Evolutionary conservation across 2,113 vertebrate genomes (phyloP), one percentile per base, ranked within the genome.

Genomic region (Podarcis raffonei): DNA sequence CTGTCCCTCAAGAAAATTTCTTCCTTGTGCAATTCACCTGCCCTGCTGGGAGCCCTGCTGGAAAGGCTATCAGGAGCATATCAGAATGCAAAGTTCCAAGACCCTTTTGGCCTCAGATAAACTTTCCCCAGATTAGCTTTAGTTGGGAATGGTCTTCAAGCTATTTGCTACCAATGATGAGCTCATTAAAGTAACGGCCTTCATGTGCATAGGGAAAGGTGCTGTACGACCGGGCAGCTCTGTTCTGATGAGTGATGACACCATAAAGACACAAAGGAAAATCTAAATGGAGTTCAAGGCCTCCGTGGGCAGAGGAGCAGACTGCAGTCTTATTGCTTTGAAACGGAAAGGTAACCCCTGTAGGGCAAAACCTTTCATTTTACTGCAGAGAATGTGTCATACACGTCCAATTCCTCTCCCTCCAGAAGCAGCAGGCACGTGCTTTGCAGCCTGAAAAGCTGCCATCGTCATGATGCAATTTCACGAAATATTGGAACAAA

Each of bases 21-120:
- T 35, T 72, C 81, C 5, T 76, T 79, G 3, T 23, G 3, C 25
- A 9, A 20, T 42, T 86, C 9, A 39, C 79, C 48, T 16, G 7
- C 20, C 13, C 1, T 18, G 30, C 57, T 57, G 74, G 22, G 74
- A 77, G 72, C 69, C 30, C 76, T 37, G 6, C 62, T 48, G 32
- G 1, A 20, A n/a, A 66, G 0, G 0, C 30, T 0, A 39, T 48
- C 74, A 9, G 42, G 68, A 74, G 48, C 30, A 59, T 37, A 27
- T 65, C 30, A 2, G 0, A 83, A 59, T 9, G 18, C 59, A 30
- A 0, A 0, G 0, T 15, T 83, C 0, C 4, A 3, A 69, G 2
- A 0, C 83, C 1, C 6, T 32, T 53, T 7, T 23, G 48, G 22
- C 37, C 65, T 59, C 62, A 7, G 0, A 0, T 0, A 9, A 13